phyloP scores from a whole-genome alignment of 2,113 vertebrate genomes.

The Sceloporus tristichus region DNA sequence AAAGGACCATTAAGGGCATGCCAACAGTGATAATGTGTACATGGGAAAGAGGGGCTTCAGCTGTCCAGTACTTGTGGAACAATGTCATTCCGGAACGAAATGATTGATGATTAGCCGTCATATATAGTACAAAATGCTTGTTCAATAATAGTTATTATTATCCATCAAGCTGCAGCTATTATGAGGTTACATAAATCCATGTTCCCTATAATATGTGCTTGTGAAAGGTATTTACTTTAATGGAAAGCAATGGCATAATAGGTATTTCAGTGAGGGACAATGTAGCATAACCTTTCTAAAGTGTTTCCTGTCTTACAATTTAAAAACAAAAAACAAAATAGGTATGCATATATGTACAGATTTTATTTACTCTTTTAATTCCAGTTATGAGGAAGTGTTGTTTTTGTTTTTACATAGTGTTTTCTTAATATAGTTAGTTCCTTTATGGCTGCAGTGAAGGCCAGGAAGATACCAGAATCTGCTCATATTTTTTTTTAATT shows the following conservation, averaged over 20 bases:
- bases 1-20: background rate
- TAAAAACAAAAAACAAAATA: background rate
- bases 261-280: background rate
- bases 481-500: too few relatives aligned
- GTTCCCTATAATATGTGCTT: slow-evolving; percentile 2
- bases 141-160: slow-evolving; percentile 28
- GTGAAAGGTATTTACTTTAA: background rate
- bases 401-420: too few relatives aligned
- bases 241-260: background rate
- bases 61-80: background rate
- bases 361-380: background rate
- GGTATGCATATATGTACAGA: background rate
- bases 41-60: background rate
- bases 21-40: background rate
- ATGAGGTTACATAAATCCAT: background rate
- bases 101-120: slow-evolving; percentile 13
- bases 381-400: background rate
- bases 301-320: background rate
- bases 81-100: background rate
- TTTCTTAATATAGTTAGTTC: background rate
- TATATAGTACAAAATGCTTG: slow-evolving; percentile 7
- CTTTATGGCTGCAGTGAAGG: background rate
- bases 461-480: background rate
- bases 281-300: background rate
- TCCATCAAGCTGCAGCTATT: slow-evolving; percentile 8